Evolutionary conservation across 2,797 vertebrate species (phyloP), one percentile per base, ranked within the genome.

Genomic region (Rousettus madagascariensis): DNA sequence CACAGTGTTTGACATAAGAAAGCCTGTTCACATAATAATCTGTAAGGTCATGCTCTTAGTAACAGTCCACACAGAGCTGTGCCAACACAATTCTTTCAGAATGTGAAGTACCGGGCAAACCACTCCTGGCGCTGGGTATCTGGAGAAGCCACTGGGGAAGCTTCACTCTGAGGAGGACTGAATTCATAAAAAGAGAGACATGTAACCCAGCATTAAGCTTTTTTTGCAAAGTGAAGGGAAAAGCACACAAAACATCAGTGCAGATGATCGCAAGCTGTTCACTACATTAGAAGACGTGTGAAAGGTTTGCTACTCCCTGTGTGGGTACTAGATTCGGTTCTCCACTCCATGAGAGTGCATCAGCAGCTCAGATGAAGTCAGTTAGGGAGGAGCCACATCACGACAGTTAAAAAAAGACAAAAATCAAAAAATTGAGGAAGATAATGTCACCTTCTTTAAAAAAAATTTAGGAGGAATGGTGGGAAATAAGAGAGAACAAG

Each of bases 51-150:
- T 99, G 99, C 99, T 99, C 98, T 98, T 98, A 98, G 96, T 97
- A 97, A 98, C 94, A 97, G 98, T 98, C 98, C 98, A 98, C 96
- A 66, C 51, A 97, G 97, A 96, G 91, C 98, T 97, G 98, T 97
- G 98, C 97, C 98, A 92, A 96, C 94, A 94, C 88, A 89, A 2
- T 90, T 97, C 97, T 90, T 97, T 99, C 99, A 99, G 99, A 99
- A 99, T 33, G 99, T 99, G 99, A 99, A 99, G 98, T 99, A 99
- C 69, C 99, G 99, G 98, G 99, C 99, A 97, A 99, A 99, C 99
- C 99, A 99, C 98, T 99, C 99, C 98, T 99, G 99, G 98, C 99
- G 99, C 94, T 99, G 99, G 61, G 99, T 98, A 92, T 99, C 99
- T 63, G 99, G 98, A 96, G 99, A 99, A 98, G 99, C 99, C 97